phyloP scores from a whole-genome alignment of 1,140 invertebrate genomes.

The Manduca sexta region DNA sequence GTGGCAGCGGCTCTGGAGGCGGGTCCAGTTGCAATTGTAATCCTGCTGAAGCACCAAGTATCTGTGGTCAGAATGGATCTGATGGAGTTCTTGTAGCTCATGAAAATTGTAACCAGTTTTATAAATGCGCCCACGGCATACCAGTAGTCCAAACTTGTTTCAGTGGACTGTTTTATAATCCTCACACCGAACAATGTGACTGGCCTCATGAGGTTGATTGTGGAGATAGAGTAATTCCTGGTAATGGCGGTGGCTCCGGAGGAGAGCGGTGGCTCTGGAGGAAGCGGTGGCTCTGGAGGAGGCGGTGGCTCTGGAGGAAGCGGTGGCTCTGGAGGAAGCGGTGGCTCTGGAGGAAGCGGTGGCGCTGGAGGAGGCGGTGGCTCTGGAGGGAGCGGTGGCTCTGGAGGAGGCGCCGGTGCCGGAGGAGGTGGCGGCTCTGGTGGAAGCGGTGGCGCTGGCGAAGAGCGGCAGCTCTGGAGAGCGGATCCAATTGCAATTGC shows the following conservation, averaged over 20 bases:
- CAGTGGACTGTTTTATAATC: conserved; percentile 69
- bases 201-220: conserved; percentile 70
- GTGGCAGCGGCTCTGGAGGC: neutral
- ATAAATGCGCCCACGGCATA: conserved; percentile 15
- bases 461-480: neutral
- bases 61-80: neutral
- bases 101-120: conserved; percentile 19
- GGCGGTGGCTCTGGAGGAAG: neutral
- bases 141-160: conserved; percentile 46
- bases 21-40: conserved; percentile 1
- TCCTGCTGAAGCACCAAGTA: neutral
- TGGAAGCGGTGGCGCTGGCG: conserved; percentile 1
- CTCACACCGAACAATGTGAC: conserved; percentile 72
- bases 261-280: no score
- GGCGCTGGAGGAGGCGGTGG: conserved; percentile 3
- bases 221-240: neutral
- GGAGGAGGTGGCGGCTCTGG: neutral
- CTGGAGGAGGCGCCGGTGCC: conserved; percentile 4
- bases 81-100: conserved; percentile 6
- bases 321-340: no score
- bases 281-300: conserved; percentile 6
- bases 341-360: no score
- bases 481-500: conserved; percentile 2
- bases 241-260: conserved; percentile 2
- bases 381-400: neutral